Percentiles rank a stretch among this genome's conserved stretches.
phyloP scores from a whole-genome alignment of 92 coral and sea anemone genomes.

The Phymanthus crucifer region DNA sequence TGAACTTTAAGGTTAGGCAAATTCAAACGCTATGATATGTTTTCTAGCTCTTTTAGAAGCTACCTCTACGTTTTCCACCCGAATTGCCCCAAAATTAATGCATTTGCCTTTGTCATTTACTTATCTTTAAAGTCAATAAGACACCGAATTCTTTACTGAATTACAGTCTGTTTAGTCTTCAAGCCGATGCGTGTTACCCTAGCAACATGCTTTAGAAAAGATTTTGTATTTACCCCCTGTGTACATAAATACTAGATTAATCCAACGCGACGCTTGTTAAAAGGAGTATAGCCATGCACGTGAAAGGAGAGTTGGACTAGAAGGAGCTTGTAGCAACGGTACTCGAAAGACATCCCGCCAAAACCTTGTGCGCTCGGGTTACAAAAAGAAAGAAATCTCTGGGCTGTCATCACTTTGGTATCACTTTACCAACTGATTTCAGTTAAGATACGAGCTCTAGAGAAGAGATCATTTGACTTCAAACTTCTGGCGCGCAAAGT shows the following conservation, averaged over 20 bases:
- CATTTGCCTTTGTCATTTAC: no score
- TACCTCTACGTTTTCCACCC: no score
- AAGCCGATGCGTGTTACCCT: background rate
- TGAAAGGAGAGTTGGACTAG: background rate
- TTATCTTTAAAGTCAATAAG: background rate
- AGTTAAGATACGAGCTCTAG: background rate
- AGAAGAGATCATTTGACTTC: background rate
- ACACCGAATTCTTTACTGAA: background rate
- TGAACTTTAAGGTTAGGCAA: no score
- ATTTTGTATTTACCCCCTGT: background rate
- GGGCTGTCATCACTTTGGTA: background rate
- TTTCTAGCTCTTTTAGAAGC: no score
- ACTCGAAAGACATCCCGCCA: no score
- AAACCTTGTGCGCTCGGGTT: no score
- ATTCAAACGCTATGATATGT: no score
- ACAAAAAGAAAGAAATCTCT: no score
- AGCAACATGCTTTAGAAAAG: background rate
- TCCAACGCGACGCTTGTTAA: background rate
- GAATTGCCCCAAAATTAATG: no score
- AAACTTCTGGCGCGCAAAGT: background rate
- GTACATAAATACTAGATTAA: background rate
- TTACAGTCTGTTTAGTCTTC: background rate
- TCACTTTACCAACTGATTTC: background rate
- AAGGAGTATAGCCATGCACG: background rate
- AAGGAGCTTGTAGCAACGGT: background rate